Percentiles rank a stretch among this genome's conserved stretches.
Conservation (phyloP, 2,113 vertebrate genomes). For the Uropsilus gracilis region DNA sequence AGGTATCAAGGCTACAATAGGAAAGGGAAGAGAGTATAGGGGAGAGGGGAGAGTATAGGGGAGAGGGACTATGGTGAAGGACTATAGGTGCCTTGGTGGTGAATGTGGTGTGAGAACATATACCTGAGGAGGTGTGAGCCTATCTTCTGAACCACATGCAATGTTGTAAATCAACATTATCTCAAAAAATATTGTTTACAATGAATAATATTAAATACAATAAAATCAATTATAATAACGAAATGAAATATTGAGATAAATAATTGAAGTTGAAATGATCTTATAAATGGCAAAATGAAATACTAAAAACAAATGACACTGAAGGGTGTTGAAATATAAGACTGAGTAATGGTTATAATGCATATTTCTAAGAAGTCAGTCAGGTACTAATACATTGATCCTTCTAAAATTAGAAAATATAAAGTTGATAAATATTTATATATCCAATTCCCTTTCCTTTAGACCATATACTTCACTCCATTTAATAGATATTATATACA, state of each 20-base stretch:
- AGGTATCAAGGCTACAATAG: no score
- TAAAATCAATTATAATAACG: conserved; percentile 89
- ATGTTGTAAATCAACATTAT: no score
- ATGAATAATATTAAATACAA: conserved; percentile 70
- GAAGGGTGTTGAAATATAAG: neutral
- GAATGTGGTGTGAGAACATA: no score
- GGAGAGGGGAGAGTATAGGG: no score
- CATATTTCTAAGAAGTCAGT: neutral
- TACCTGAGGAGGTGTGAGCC: no score
- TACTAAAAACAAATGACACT: conserved; percentile 36
- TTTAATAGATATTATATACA: conserved; percentile 10
- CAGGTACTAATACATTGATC: neutral
- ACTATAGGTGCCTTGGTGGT: no score
- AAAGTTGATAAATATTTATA: conserved; percentile 56
- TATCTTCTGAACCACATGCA: no score
- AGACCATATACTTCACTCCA: neutral
- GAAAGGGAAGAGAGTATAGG: no score
- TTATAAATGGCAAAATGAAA: conserved; percentile 74
- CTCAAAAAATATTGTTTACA: no score
- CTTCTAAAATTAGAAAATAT: conserved; percentile 73
- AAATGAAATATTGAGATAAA: conserved; percentile 91
- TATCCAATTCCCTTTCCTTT: neutral
- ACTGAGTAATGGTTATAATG: conserved; percentile 14
- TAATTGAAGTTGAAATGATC: conserved; percentile 89
- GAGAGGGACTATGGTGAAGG: no score